Evolutionary conservation across 92 coral and sea anemone species (phyloP).

Genomic region (Palythoa grandis): DNA sequence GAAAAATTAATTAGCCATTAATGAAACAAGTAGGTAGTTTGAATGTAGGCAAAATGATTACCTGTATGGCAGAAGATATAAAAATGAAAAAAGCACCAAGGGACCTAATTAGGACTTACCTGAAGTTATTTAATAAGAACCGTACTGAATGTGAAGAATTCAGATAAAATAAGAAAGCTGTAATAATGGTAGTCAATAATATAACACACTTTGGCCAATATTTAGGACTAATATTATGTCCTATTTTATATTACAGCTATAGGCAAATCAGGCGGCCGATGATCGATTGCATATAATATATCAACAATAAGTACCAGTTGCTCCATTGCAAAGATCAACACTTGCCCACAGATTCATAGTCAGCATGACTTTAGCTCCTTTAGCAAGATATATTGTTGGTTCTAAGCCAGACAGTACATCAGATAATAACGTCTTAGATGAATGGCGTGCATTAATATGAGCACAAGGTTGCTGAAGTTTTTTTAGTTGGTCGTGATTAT

Average conservation of each 20-base stretch:
- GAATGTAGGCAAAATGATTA: constrained; percentile 3
- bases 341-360: too few species aligned
- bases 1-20: constrained; percentile 8
- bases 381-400: too few species aligned
- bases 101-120: constrained; percentile 15
- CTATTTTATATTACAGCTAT: constrained; percentile 22
- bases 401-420: too few species aligned
- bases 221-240: constrained; percentile 17
- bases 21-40: constrained; percentile 18
- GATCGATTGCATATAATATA: too few species aligned
- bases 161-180: constrained; percentile 21
- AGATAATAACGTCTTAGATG: too few species aligned
- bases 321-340: too few species aligned
- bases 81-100: constrained; percentile 11
- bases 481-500: too few species aligned
- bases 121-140: constrained; percentile 1
- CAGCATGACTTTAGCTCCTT: too few species aligned
- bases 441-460: too few species aligned
- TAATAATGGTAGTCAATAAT: constrained; percentile 16
- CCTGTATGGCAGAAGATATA: constrained; percentile 3
- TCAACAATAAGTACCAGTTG: too few species aligned
- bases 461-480: too few species aligned
- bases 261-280: too few species aligned
- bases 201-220: constrained; percentile 1
- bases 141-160: not conserved